These are phyloP conservation scores for Alauda arvensis DNA, from an alignment of 2,797 vertebrate species.

Conservation along the genomic window DNA sequence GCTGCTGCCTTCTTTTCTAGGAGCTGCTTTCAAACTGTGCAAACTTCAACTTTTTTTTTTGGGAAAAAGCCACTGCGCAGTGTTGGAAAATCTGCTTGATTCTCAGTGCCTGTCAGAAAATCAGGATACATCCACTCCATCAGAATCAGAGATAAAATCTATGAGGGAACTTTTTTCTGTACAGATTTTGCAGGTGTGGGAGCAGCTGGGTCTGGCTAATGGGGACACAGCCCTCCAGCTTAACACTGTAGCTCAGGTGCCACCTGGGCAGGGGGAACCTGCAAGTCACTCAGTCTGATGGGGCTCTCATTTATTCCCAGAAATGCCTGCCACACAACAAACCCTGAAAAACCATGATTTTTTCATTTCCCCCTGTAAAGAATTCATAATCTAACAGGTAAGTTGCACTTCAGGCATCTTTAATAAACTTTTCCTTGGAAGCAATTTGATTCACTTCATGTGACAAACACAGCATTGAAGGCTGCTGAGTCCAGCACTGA, in stretches of 20 bases:
- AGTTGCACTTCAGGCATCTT: background rate
- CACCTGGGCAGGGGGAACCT: background rate
- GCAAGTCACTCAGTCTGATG: background rate
- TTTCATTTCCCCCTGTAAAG: rapidly evolving
- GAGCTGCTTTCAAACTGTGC: slow-evolving; percentile 15
- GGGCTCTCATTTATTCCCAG: background rate
- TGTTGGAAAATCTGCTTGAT: background rate
- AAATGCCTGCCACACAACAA: background rate
- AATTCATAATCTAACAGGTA: background rate
- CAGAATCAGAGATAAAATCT: background rate
- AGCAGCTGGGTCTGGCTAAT: background rate
- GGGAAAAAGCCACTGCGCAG: background rate
- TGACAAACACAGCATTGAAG: background rate
- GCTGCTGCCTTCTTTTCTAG: background rate
- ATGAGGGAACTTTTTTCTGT: background rate
- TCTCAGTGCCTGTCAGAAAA: background rate
- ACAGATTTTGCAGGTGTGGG: background rate
- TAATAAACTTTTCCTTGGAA: background rate
- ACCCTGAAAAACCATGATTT: background rate
- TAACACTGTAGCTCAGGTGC: background rate
- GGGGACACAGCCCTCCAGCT: background rate
- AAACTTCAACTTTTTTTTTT: background rate
- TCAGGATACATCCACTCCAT: background rate
- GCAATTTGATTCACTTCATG: background rate
- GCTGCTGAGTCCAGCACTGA: background rate